Evolutionary conservation across 2,888 invertebrate species (phyloP).

Genomic region (Glaucopsyche alexis): DNA sequence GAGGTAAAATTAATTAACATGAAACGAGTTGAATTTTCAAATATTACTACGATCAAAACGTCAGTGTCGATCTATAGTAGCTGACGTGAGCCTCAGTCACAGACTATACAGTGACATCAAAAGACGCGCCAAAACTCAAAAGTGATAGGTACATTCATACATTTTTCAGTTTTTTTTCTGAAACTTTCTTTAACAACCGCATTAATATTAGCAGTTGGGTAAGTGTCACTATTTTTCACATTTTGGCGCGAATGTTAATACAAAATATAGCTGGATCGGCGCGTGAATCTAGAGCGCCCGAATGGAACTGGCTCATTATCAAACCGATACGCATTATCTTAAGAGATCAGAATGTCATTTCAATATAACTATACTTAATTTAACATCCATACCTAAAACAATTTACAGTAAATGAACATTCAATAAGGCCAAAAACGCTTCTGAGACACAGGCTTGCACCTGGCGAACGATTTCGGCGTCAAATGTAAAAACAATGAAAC

Average conservation of each 20-base stretch:
- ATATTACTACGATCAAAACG: constrained; percentile 21
- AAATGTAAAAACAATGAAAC: constrained; percentile 60
- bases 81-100: constrained; percentile 48
- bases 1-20: constrained; percentile 11
- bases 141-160: not conserved
- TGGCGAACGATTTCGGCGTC: constrained; percentile 39
- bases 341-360: constrained; percentile 78
- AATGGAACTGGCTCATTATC: constrained; percentile 49
- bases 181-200: not conserved
- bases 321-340: constrained; percentile 59
- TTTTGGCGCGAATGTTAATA: constrained; percentile 38
- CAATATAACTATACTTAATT: constrained; percentile 73
- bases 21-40: constrained; percentile 17
- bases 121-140: constrained; percentile 37
- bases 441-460: constrained; percentile 43
- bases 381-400: constrained; percentile 73
- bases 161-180: not conserved
- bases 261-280: constrained; percentile 34
- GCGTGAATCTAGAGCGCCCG: constrained; percentile 45
- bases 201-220: not conserved
- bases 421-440: constrained; percentile 45
- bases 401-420: constrained; percentile 62
- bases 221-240: not conserved
- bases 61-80: constrained; percentile 38
- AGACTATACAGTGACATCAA: constrained; percentile 31